These are phyloP conservation scores for Platorchestia sp. DNA, from an alignment of 1,140 invertebrate genomes.

Conservation along the genomic window DNA sequence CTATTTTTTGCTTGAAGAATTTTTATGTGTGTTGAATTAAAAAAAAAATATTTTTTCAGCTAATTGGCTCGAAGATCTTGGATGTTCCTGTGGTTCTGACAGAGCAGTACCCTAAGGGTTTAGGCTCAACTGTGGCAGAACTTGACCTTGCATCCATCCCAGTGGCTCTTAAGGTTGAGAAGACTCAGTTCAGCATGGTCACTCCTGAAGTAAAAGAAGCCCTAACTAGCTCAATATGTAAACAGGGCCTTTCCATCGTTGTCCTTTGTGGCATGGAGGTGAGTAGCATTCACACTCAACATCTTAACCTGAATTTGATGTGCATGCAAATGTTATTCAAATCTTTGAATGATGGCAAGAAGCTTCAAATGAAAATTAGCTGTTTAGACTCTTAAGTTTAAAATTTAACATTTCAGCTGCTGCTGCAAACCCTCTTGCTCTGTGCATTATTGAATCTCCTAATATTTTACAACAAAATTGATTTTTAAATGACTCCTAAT, in stretches of 20 bases:
- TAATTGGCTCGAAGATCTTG: conserved; percentile 81
- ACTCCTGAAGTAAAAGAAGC: conserved; percentile 78
- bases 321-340: not conserved
- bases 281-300: conserved; percentile 43
- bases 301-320: not conserved
- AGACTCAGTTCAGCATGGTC: conserved; percentile 89
- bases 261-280: conserved; percentile 90
- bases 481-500: too few species aligned
- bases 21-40: not conserved
- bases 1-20: not conserved
- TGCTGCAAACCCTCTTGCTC: too few species aligned
- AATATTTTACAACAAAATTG: too few species aligned
- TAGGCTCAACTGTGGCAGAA: conserved; percentile 84
- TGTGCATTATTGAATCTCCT: too few species aligned
- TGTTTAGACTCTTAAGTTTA: too few species aligned
- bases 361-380: not conserved
- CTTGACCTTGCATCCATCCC: conserved; percentile 79
- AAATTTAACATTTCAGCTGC: too few species aligned
- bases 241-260: conserved; percentile 74
- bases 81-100: conserved; percentile 86
- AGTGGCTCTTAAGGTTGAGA: conserved; percentile 75
- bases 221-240: conserved; percentile 74
- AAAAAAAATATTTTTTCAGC: conserved; percentile 70
- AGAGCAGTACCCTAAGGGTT: conserved; percentile 82
- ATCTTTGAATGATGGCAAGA: not conserved